phyloP scores from a whole-genome alignment of 2,113 vertebrate species.

The Alaudala cheleensis region DNA sequence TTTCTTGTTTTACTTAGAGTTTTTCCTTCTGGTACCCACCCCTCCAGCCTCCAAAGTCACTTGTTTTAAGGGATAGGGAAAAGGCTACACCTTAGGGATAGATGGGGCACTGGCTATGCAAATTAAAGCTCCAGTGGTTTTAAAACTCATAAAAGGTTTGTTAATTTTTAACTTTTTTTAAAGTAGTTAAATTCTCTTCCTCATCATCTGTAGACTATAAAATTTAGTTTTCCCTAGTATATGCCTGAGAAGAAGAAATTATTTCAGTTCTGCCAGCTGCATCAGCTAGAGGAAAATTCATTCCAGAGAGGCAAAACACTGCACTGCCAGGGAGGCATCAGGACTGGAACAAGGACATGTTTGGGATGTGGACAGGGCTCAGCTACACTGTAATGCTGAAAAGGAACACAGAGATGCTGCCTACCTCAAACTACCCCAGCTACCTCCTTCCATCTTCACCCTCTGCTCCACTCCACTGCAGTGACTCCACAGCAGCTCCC shows the following conservation, averaged over 20 bases:
- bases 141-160: background rate
- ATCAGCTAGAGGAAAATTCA: background rate
- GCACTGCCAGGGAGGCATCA: background rate
- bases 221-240: background rate
- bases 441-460: background rate
- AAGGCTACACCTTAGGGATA: background rate
- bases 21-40: background rate
- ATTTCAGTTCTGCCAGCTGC: background rate
- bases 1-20: background rate
- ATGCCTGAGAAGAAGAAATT: background rate
- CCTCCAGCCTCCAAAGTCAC: background rate
- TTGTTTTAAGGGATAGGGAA: background rate
- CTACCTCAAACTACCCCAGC: background rate
- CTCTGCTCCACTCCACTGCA: background rate
- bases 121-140: background rate
- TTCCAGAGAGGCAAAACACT: background rate
- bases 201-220: background rate
- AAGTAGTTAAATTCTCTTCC: background rate
- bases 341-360: background rate
- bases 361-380: background rate
- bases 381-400: background rate
- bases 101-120: background rate
- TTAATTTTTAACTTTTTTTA: background rate
- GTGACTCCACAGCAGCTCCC: background rate
- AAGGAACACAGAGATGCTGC: background rate